Evolutionary conservation across 2,888 invertebrate species (phyloP), one percentile per base, ranked within the genome.

Genomic region (Hanleya hanleyi): DNA sequence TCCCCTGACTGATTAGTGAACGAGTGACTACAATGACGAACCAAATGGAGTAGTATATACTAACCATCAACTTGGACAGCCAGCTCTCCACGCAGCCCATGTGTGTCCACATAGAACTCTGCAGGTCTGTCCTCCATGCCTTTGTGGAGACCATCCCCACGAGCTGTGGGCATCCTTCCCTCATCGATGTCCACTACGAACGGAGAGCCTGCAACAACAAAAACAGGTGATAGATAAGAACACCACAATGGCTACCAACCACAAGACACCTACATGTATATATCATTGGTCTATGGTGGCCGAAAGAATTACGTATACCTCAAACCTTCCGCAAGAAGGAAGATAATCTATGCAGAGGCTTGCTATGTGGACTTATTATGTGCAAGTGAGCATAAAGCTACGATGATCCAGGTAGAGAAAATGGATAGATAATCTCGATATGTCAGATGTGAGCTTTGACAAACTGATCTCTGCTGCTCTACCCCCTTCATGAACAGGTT

Each of bases 111-210:
- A 74, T 87, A 90, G 83, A 94, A 94, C 71, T 91, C 90, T 0
- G 93, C 92, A 15, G 92, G 90, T 76, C 92, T 86, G 76, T 90
- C 90, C 74, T 90, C 87, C 75, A 87, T 84, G 2, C 88, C 91
- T 62, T 84, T 85, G 76, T 86, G 81, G 67, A 94, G 89, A 0
- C 94, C 94, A 77, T 92, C 92, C 3, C 94, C 94, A 84, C 92
- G 92, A 3, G 93, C 94, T 69, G 92, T 91, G 1, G 93, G 92
- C 71, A 93, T 90, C 7, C 93, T 93, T 5, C 92, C 92, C 77
- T 93, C 93, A 73, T 93, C 92, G 51, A 89, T 83, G 36, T 83
- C 84, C 76, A 87, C 87, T 7, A 79, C 84, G 72, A 88, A 83
- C 26, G 90, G 90, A 67, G 85, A 86, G 32, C 89, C 90, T 90